phyloP scores from a whole-genome alignment of 2,797 vertebrate genomes.

The Tinamus major region DNA sequence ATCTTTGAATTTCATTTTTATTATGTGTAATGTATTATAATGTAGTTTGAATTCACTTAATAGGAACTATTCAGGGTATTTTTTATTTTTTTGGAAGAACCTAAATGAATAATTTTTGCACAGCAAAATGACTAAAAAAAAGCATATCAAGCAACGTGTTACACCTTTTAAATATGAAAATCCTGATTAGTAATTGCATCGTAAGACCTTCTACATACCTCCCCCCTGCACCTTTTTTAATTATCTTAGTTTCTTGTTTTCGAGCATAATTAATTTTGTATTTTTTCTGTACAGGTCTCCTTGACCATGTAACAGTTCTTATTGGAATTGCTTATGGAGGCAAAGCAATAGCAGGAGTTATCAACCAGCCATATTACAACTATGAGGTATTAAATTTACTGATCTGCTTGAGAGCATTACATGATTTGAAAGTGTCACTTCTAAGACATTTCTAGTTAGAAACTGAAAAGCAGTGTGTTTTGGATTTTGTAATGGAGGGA shows the following conservation, averaged over 20 bases:
- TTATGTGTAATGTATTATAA: background rate
- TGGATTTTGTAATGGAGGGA: background rate
- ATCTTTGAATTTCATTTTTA: background rate
- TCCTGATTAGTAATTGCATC: background rate
- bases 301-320: slow-evolving; percentile 96
- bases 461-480: background rate
- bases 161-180: background rate
- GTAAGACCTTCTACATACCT: background rate
- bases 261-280: background rate
- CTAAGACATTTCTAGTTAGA: background rate
- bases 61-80: background rate
- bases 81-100: background rate
- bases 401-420: slow-evolving; percentile 1
- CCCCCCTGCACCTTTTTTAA: no score
- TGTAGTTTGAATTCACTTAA: background rate
- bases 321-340: slow-evolving; percentile 95
- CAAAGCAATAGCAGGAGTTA: slow-evolving; percentile 94
- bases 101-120: no score
- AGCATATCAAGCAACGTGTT: background rate
- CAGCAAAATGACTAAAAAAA: background rate
- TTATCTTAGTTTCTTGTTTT: background rate
- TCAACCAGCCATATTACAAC: slow-evolving; percentile 98
- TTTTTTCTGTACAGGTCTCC: slow-evolving; percentile 84
- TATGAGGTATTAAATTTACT: slow-evolving; percentile 87
- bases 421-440: background rate